These are phyloP conservation scores for Drosophila neutralis DNA, from an alignment of 2,888 invertebrate species.

Conservation along the genomic window DNA sequence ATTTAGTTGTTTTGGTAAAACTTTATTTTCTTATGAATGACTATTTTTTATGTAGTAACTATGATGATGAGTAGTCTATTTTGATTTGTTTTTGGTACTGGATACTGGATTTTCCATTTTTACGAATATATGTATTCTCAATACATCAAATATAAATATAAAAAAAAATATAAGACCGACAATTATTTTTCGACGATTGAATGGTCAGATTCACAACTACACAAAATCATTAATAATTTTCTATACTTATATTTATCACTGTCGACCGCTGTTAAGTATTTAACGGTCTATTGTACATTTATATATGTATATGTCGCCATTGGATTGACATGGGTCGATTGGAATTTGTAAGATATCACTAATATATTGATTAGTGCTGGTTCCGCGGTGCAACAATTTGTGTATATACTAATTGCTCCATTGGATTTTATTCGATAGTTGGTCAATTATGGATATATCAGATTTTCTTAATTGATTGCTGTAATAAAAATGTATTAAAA, in stretches of 20 bases:
- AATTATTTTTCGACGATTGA: neutral
- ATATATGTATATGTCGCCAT: neutral
- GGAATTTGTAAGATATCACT: conserved; percentile 2
- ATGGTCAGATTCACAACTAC: neutral
- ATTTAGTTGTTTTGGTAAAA: neutral
- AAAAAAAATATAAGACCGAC: neutral
- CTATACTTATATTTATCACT: neutral
- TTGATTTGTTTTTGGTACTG: neutral
- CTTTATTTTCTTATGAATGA: neutral
- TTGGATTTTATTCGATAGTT: conserved; percentile 21
- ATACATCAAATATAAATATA: neutral
- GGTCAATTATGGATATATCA: conserved; percentile 13
- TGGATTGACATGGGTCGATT: conserved; percentile 4
- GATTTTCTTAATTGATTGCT: conserved; percentile 36
- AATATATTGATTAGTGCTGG: conserved; percentile 7
- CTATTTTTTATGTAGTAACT: neutral
- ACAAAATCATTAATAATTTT: neutral
- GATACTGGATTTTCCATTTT: neutral
- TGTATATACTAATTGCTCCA: conserved; percentile 26
- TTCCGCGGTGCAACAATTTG: conserved; percentile 31
- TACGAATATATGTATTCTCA: neutral
- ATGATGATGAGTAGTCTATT: neutral
- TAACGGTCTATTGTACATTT: neutral
- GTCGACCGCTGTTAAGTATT: neutral
- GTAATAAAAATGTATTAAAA: conserved; percentile 55